phyloP scores from a whole-genome alignment of 2,797 vertebrate genomes.

The Crocodylus rhombifer region DNA sequence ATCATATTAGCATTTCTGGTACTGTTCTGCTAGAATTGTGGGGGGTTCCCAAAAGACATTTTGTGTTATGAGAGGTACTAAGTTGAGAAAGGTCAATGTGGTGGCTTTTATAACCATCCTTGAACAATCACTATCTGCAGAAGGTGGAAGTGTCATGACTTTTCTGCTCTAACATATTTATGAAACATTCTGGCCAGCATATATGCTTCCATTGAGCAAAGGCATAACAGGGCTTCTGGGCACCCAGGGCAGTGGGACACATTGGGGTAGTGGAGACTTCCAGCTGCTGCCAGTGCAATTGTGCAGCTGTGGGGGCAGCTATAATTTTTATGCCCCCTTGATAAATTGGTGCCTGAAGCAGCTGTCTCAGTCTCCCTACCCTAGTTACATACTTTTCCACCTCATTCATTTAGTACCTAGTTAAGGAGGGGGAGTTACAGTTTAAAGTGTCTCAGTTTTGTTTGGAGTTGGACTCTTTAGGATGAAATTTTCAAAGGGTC shows the following conservation, averaged over 20 bases:
- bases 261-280: too few relatives aligned
- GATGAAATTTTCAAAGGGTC: background rate
- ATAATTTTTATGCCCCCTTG: too few relatives aligned
- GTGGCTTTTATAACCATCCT: background rate
- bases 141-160: background rate
- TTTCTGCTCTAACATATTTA: background rate
- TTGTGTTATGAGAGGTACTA: background rate
- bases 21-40: background rate
- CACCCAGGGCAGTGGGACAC: too few relatives aligned
- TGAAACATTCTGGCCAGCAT: background rate
- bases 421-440: background rate
- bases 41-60: background rate
- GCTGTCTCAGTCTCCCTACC: too few relatives aligned
- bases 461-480: background rate
- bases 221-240: too few relatives aligned
- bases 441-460: background rate
- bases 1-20: background rate
- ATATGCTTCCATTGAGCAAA: too few relatives aligned
- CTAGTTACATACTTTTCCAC: background rate
- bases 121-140: background rate
- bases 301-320: too few relatives aligned
- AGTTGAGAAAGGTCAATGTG: background rate
- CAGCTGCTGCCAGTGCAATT: too few relatives aligned
- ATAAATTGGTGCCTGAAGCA: too few relatives aligned
- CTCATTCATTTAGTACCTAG: background rate